phyloP scores from a whole-genome alignment of 1,140 invertebrate genomes.

The Elysia chlorotica region DNA sequence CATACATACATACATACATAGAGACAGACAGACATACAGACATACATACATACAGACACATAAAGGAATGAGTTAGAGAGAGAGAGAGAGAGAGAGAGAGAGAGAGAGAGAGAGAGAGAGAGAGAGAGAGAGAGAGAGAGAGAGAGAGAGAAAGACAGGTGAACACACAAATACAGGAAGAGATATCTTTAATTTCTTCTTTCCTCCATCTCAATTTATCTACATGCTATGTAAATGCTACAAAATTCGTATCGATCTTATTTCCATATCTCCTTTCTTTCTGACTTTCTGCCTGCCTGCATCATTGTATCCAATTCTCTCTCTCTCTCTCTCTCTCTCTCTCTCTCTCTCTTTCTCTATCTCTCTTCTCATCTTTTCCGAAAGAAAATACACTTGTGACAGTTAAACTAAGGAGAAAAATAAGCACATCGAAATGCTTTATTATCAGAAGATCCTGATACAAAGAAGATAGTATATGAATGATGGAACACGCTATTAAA shows the following conservation, averaged over 20 bases:
- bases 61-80: background rate
- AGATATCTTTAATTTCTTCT: background rate
- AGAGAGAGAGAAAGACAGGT: background rate
- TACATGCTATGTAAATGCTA: background rate
- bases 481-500: too few relatives aligned
- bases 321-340: too few relatives aligned
- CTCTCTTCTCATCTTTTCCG: too few relatives aligned
- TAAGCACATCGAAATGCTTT: too few relatives aligned
- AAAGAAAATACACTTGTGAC: too few relatives aligned
- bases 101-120: background rate
- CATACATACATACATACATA: background rate
- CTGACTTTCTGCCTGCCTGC: background rate
- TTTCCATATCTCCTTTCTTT: background rate
- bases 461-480: too few relatives aligned
- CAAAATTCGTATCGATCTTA: background rate
- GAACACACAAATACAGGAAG: too few relatives aligned
- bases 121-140: background rate
- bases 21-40: background rate
- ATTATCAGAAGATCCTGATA: too few relatives aligned
- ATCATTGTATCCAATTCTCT: too few relatives aligned
- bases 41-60: background rate
- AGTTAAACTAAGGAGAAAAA: too few relatives aligned
- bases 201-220: background rate
- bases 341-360: too few relatives aligned
- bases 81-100: background rate